A percentile compares a stretch with the other conserved stretches of the same genome.
These are phyloP conservation scores for Elysia crispata DNA, from an alignment of 2,888 invertebrate species.

Conservation along the genomic window DNA sequence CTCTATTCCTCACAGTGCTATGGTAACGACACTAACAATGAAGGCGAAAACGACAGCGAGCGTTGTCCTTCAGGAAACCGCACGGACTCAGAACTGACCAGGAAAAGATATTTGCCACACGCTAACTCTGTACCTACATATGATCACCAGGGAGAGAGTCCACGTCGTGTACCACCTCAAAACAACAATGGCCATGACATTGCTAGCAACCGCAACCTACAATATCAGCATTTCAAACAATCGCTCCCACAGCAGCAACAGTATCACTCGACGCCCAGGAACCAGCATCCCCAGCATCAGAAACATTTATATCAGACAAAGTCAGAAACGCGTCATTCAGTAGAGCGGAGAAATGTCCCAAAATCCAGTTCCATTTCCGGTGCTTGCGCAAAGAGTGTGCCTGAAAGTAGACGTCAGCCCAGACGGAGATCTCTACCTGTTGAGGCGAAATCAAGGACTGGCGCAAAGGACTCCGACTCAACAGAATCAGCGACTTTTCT, in stretches of 20 bases:
- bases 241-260: slow-evolving; percentile 77
- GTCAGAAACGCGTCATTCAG: too few relatives aligned
- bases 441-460: slow-evolving; percentile 61
- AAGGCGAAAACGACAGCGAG: slow-evolving; percentile 22
- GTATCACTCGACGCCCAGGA: slow-evolving; percentile 58
- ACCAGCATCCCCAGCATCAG: neutral
- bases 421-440: slow-evolving; percentile 2
- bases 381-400: neutral
- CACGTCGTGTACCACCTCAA: neutral
- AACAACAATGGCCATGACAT: slow-evolving; percentile 80
- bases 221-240: slow-evolving; percentile 81
- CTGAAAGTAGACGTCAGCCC: neutral
- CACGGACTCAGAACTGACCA: slow-evolving; percentile 10
- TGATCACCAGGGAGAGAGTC: too few relatives aligned
- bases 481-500: too few relatives aligned
- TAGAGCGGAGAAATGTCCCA: too few relatives aligned
- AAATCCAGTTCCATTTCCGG: too few relatives aligned
- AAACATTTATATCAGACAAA: neutral
- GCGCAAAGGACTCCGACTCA: slow-evolving; percentile 61
- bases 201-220: slow-evolving; percentile 80
- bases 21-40: neutral
- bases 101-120: neutral
- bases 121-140: too few relatives aligned
- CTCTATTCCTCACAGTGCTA: neutral
- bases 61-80: slow-evolving; percentile 29